These are phyloP conservation scores for Zaprionus davidi DNA, from an alignment of 1,140 invertebrate genomes.

Conservation along the genomic window DNA sequence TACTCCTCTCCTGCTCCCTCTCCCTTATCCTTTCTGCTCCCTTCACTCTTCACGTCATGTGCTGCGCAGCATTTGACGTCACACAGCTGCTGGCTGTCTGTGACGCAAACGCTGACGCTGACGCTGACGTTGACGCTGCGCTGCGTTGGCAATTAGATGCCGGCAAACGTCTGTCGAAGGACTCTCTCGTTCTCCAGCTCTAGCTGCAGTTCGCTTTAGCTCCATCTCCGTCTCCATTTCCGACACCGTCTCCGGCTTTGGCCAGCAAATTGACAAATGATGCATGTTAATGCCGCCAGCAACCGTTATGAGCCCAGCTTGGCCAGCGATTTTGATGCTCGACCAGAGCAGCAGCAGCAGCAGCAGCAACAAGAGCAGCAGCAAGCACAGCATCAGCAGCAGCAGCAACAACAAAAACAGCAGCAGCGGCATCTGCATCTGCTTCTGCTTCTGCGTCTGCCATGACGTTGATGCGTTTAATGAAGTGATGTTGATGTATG, in stretches of 20 bases:
- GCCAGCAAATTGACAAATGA: slow-evolving; percentile 62
- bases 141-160: slow-evolving; percentile 30
- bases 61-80: slow-evolving; percentile 17
- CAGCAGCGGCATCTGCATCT: neutral
- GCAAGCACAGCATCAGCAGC: neutral
- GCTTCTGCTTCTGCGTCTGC: slow-evolving; percentile 6
- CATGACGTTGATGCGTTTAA: slow-evolving; percentile 69
- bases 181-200: neutral
- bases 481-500: slow-evolving; percentile 65
- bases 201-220: neutral
- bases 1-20: neutral
- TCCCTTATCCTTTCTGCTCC: neutral
- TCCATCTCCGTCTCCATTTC: neutral
- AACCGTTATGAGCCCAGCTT: slow-evolving; percentile 19
- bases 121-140: neutral
- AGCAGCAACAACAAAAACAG: too few species aligned
- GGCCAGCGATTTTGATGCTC: slow-evolving; percentile 59
- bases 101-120: slow-evolving; percentile 18
- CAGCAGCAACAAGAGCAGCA: neutral
- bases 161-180: neutral
- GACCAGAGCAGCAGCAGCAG: neutral
- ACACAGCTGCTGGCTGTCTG: slow-evolving; percentile 3
- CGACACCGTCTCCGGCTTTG: neutral
- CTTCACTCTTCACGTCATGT: neutral
- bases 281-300: slow-evolving; percentile 58